Evolutionary conservation across 2,888 invertebrate genomes (phyloP).

Genomic region (Stramonita haemastoma): DNA sequence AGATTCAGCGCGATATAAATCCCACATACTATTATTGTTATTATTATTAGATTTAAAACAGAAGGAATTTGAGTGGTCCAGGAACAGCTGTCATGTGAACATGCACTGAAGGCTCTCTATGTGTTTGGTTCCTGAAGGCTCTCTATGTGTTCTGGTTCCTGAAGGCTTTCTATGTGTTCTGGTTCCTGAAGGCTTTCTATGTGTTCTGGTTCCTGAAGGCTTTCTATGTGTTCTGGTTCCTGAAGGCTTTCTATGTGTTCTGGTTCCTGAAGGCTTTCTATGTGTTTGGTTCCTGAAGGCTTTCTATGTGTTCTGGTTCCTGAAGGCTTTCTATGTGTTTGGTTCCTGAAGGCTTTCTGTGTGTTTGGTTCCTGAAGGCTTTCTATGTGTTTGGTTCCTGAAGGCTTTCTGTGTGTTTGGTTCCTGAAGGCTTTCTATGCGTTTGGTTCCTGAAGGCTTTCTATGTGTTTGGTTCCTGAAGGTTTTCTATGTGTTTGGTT

Average conservation of each 20-base stretch:
- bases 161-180: slow-evolving; percentile 5
- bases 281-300: not conserved
- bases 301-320: not conserved
- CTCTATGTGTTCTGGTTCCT: slow-evolving; percentile 3
- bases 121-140: too few species aligned
- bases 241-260: slow-evolving; percentile 5
- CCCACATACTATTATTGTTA: not conserved
- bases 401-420: slow-evolving; percentile 9
- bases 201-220: not conserved
- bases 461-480: slow-evolving; percentile 15
- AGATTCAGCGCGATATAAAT: too few species aligned
- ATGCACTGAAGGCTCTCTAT: too few species aligned
- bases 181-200: not conserved
- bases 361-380: not conserved
- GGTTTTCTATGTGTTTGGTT: slow-evolving; percentile 9
- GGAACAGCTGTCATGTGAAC: too few species aligned
- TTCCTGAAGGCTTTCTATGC: slow-evolving; percentile 7
- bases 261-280: not conserved
- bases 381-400: slow-evolving; percentile 16
- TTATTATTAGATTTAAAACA: not conserved
- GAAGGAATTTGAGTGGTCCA: too few species aligned
- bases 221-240: not conserved
- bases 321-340: slow-evolving; percentile 9
- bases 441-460: not conserved
- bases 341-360: not conserved